Conservation (phyloP, 2,888 invertebrate genomes). For the Plebejus anna region DNA sequence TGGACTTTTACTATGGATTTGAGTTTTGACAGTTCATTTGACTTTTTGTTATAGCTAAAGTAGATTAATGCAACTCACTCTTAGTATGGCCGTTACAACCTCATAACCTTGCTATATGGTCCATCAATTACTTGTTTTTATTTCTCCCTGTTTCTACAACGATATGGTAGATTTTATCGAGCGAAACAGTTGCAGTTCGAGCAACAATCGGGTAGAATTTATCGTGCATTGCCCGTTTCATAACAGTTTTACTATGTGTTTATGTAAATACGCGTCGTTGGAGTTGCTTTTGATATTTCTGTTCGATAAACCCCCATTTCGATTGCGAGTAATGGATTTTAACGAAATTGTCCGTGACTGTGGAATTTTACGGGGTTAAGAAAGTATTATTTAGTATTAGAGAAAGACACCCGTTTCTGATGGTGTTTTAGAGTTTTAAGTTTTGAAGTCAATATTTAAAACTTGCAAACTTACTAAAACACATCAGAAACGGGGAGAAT, state of each 20-base stretch:
- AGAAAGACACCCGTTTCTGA: no score
- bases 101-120: not conserved
- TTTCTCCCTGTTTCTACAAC: not conserved
- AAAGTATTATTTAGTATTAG: no score
- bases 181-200: not conserved
- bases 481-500: no score
- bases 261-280: slow-evolving; percentile 2
- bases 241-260: not conserved
- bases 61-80: no score
- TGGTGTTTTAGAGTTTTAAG: no score
- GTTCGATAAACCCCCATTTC: not conserved
- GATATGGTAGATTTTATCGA: not conserved
- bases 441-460: no score
- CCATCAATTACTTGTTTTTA: not conserved
- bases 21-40: no score
- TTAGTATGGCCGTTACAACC: not conserved
- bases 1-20: no score
- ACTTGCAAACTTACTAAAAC: no score
- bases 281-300: not conserved
- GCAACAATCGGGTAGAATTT: not conserved
- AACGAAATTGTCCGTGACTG: not conserved
- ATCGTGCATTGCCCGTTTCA: not conserved
- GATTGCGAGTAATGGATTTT: not conserved
- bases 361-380: not conserved
- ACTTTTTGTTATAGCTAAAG: no score